A percentile compares a stretch with the other conserved stretches of the same genome.
phyloP scores from a whole-genome alignment of 2,797 vertebrate species.

The Acomys russatus region DNA sequence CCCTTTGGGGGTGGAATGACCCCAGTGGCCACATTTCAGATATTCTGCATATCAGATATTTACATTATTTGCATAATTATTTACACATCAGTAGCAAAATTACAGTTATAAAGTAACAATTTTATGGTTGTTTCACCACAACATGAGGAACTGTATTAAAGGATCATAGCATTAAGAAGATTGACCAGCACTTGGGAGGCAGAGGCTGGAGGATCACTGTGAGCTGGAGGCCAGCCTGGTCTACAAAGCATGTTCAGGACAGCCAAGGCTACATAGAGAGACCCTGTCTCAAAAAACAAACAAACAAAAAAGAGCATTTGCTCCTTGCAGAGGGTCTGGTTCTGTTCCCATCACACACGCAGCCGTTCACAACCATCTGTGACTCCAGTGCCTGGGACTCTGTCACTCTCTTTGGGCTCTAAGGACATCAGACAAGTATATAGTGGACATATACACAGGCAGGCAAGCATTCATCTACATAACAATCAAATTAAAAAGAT shows the following conservation, averaged over 20 bases:
- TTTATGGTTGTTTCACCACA: not conserved
- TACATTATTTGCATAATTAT: too few species aligned
- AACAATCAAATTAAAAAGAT: not conserved
- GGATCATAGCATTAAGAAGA: too few species aligned
- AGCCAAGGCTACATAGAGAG: too few species aligned
- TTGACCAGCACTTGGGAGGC: too few species aligned
- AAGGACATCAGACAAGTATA: not conserved
- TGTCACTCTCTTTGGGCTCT: not conserved
- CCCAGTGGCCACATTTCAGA: not conserved
- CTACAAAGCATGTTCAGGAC: too few species aligned
- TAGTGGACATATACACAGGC: not conserved
- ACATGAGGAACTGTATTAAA: too few species aligned
- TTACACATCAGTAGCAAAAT: too few species aligned
- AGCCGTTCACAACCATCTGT: not conserved
- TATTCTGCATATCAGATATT: not conserved
- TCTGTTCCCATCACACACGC: not conserved
- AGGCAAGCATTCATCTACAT: not conserved
- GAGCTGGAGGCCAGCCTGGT: too few species aligned
- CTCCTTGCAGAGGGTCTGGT: not conserved
- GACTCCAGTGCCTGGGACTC: not conserved
- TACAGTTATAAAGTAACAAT: not conserved
- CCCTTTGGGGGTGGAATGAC: not conserved
- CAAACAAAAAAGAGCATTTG: not conserved
- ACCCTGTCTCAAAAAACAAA: too few species aligned
- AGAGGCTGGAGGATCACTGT: too few species aligned